phyloP scores from a whole-genome alignment of 30 jellyfish, hydroid and myxozoan species.

The Sanderia malayensis region DNA sequence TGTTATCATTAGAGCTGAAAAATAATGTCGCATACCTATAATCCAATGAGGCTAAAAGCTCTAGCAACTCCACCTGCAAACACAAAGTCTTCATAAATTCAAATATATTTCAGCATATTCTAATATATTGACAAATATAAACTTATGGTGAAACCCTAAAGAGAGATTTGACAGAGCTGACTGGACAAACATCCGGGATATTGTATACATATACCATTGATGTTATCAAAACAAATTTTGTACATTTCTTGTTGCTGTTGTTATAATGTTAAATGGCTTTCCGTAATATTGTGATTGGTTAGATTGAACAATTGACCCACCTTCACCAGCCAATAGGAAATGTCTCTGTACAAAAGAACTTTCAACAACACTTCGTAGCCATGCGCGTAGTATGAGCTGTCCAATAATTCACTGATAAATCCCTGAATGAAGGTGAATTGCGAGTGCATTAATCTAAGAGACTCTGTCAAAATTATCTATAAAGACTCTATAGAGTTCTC shows the following conservation, averaged over 20 bases:
- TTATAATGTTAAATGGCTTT: background rate
- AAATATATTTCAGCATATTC: no score
- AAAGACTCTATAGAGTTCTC: no score
- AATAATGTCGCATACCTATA: slow-evolving; percentile 24
- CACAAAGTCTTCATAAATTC: no score
- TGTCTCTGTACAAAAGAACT: slow-evolving; percentile 43
- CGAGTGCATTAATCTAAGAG: no score
- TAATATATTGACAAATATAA: no score
- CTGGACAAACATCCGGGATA: no score
- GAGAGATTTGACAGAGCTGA: no score
- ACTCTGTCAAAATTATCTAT: no score
- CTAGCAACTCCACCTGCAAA: slow-evolving; percentile 75
- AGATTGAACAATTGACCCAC: no score
- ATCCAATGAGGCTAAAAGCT: slow-evolving; percentile 43
- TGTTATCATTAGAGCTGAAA: no score
- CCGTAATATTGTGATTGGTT: background rate
- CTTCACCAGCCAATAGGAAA: slow-evolving; percentile 84
- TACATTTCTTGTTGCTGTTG: background rate
- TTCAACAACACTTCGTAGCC: slow-evolving; percentile 65
- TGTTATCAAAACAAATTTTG: background rate
- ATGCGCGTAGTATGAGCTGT: slow-evolving; percentile 37
- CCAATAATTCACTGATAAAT: slow-evolving; percentile 49
- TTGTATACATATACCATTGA: no score
- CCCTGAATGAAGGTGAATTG: slow-evolving; percentile 11
- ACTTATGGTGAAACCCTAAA: no score